Base-by-base conservation (phyloP, 2,797 vertebrate genomes). In the Caiman crocodilus region DNA sequence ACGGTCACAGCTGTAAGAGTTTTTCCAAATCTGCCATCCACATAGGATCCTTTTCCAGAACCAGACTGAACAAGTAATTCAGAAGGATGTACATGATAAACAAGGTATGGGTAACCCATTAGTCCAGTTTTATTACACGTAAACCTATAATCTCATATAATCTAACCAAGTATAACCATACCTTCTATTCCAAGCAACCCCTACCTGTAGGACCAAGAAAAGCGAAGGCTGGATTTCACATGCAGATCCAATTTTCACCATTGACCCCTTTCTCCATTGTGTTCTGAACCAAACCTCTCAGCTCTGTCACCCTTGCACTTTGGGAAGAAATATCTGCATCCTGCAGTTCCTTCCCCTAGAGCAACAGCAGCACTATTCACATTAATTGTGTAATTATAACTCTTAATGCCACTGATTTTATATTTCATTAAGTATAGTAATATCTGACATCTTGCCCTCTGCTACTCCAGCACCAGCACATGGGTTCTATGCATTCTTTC, bases 1-100 rank as follows among this genome's bases (percentile, higher is more conserved):
- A 6, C 1, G 63, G 59, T 12, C 1, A 16, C 14, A 30, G 1
- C 14, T 20, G 0, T 7, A 13, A 18, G 0, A 58, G 7, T 61
- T 7, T 15, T 14, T 73, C 15, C 14, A 76, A 23, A 57, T 5
- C 64, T 77, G 55, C 4, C 42, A 35, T 42, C 5, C 78, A 42
- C 15, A 26, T 17, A 84, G 76, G 13, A 75, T 14, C 12, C 6
- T 25, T 32, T 71, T 64, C 81, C 84, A 84, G 42, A 4, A 2
- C 3, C 7, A 64, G 1, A 6, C 7, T 12, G 26, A 6, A 16
- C 4, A 23, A 17, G 2, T 10, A 69, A 9, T 42, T n/a, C 8
- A 2, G 18, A 60, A 26, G 1, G 2, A 14, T 25, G 16, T 7
- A 4, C 1, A 6, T 0, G 11, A 50, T 35, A 82, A 16, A 6